Base-by-base conservation (phyloP, 2,888 invertebrate species). In the Xestia sexstrigata region DNA sequence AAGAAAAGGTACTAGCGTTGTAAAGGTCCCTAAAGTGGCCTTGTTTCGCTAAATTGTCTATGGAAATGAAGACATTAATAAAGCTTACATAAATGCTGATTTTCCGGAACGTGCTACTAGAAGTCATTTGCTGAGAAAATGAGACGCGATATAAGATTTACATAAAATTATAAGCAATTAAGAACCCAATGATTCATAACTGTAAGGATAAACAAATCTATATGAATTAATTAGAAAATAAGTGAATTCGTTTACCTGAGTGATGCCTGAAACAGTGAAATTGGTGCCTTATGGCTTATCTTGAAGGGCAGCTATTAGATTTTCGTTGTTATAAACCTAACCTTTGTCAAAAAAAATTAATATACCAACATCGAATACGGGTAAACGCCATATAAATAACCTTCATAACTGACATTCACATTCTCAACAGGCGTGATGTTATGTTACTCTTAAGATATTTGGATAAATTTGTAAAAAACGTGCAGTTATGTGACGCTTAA, bases 61-160 rank as follows among this genome's bases (percentile, higher is more conserved):
- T 85, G 84, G 83, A 83, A 85, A 85, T 85, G 84, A 85, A 85
- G 83, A 80, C 86, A 86, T 86, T 86, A 86, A 86, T 85, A 86
- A 77, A 65, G 83, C 77, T 86, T 83, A 77, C 77, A 73, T 74
- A 80, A 83, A 83, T 70, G 86, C 83, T 86, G 86, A 85, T 85
- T 83, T 86, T 83, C 80, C 77, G 84, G 77, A 63, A 80, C 74
- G 77, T 73, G 66, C 74, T 68, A 74, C 72, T 75, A 70, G 45
- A 80, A 75, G 71, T 74, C n/a, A 77, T 62, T 71, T 73, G 60
- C 45, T 63, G 49, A 62, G 74, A 74, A 79, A 80, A 86, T 77
- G 69, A 83, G 74, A 77, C 13, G 45, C 35, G 35, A 76, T 74
- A 63, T 39, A 26, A 68, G 65, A 79, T 82, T 82, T 82, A 75